A percentile compares a stretch with the other conserved stretches of the same genome.
Evolutionary conservation across 2,797 vertebrate genomes (phyloP).

Genomic region (Catamblyrhynchus diadema): DNA sequence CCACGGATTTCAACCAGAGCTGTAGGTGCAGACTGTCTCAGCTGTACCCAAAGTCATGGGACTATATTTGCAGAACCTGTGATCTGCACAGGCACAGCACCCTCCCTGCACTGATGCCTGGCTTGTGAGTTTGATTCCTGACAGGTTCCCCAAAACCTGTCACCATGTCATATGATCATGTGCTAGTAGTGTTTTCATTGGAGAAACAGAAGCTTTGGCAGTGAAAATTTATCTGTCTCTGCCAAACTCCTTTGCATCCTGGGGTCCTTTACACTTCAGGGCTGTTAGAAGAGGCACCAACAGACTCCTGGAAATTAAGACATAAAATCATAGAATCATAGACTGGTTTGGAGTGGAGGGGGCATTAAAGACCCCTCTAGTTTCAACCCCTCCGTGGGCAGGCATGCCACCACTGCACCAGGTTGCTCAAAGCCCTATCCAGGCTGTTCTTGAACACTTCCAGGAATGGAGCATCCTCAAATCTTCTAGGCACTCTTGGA

Average conservation of each 20-base stretch:
- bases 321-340: not conserved
- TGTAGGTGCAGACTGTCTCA: not conserved
- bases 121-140: not conserved
- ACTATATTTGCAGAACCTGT: rapidly evolving
- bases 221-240: not conserved
- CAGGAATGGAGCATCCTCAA: not conserved
- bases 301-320: not conserved
- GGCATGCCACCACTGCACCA: not conserved
- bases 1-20: not conserved
- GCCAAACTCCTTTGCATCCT: not conserved
- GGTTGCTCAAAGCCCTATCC: not conserved
- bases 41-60: rapidly evolving
- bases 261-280: not conserved
- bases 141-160: not conserved
- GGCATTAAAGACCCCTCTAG: not conserved
- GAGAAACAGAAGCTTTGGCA: not conserved
- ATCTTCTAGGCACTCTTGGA: not conserved
- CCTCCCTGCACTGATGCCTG: not conserved
- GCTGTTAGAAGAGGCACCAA: not conserved
- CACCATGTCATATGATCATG: not conserved
- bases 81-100: not conserved
- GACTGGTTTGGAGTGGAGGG: not conserved
- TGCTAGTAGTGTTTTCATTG: not conserved
- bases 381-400: not conserved
- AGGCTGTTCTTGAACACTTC: not conserved